Evolutionary conservation across 2,797 vertebrate species (phyloP).

Genomic region (Peromyscus melanophrys): DNA sequence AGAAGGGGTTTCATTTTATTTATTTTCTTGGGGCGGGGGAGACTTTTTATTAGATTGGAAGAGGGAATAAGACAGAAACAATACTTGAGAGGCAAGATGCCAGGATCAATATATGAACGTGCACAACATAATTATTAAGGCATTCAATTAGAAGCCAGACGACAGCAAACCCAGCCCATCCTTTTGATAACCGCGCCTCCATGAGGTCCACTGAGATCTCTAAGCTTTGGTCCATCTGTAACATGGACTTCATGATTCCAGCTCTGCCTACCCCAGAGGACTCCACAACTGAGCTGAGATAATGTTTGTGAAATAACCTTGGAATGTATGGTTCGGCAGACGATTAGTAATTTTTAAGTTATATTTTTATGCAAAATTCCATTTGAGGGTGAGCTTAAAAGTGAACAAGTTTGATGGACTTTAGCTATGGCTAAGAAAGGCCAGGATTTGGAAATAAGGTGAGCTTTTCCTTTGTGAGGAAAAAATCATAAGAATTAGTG

Average conservation of each 20-base stretch:
- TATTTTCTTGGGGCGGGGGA: not conserved
- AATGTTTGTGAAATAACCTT: constrained; percentile 33
- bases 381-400: not conserved
- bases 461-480: not conserved
- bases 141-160: not conserved
- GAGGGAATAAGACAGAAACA: constrained; percentile 23
- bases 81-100: constrained; percentile 42
- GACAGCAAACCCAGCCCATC: not conserved
- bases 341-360: constrained; percentile 9
- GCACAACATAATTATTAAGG: constrained; percentile 62
- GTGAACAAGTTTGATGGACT: not conserved
- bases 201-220: not conserved
- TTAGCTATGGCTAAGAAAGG: constrained; percentile 46
- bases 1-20: not conserved
- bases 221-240: not conserved
- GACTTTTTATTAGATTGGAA: not conserved
- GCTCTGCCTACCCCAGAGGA: constrained; percentile 13
- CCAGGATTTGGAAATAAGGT: not conserved
- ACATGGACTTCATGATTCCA: not conserved
- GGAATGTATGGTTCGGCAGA: not conserved
- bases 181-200: not conserved
- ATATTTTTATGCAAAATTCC: constrained; percentile 49
- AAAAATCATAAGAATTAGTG: not conserved
- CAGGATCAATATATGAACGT: not conserved
- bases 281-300: constrained; percentile 10